These are phyloP conservation scores for Tribolium castaneum DNA, from an alignment of 1,140 invertebrate species.

Conservation along the genomic window DNA sequence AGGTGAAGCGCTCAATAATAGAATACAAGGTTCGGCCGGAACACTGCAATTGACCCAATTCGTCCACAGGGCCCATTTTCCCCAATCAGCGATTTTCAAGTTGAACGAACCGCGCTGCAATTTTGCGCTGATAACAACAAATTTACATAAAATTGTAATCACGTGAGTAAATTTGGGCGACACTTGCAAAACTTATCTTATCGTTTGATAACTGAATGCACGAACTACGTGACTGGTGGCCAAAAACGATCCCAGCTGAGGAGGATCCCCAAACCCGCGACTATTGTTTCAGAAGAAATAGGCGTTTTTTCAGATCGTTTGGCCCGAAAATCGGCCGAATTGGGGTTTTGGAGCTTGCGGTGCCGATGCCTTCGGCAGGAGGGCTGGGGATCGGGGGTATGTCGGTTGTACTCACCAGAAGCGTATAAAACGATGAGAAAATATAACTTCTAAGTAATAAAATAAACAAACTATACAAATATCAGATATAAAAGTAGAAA, in stretches of 20 bases:
- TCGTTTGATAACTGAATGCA: no score
- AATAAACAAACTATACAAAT: constrained; percentile 62
- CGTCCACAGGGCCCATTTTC: not conserved
- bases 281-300: no score
- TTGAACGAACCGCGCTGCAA: not conserved
- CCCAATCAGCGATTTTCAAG: no score
- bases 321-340: no score
- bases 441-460: constrained; percentile 57
- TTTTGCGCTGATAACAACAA: no score
- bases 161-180: not conserved
- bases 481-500: constrained; percentile 63
- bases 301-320: no score
- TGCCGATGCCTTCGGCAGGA: no score
- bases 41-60: constrained; percentile 52
- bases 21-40: constrained; percentile 51
- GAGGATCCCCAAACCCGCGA: no score
- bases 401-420: constrained; percentile 54
- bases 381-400: not conserved
- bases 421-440: constrained; percentile 58
- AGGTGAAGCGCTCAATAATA: constrained; percentile 49
- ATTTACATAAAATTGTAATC: not conserved
- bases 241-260: no score
- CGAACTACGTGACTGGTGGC: no score
- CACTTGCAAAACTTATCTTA: no score
- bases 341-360: no score